Percentiles rank a stretch among this genome's conserved stretches.
These are phyloP conservation scores for Phasia obesa DNA, from an alignment of 2,888 invertebrate species.

Conservation along the genomic window DNA sequence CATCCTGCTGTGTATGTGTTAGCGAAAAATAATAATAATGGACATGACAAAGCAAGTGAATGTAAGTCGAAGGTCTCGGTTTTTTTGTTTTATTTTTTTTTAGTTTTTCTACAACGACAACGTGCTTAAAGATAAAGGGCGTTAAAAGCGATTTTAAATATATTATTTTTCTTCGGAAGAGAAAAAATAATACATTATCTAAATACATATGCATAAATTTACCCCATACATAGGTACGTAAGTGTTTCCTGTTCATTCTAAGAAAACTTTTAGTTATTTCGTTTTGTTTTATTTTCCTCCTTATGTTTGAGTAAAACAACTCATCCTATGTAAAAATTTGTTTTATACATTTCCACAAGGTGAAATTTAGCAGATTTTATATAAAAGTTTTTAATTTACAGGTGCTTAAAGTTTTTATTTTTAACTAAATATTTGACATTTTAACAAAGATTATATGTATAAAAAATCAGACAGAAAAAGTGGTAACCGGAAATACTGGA, in stretches of 20 bases:
- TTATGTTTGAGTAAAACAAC: not conserved
- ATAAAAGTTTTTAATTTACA: too few relatives aligned
- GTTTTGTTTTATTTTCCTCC: not conserved
- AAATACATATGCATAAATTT: too few relatives aligned
- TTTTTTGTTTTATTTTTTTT: not conserved
- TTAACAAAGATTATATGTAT: too few relatives aligned
- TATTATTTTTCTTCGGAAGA: not conserved
- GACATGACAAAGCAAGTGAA: slow-evolving; percentile 1
- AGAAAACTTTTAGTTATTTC: slow-evolving; percentile 36
- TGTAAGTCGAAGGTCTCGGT: slow-evolving; percentile 37
- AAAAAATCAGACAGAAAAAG: too few relatives aligned
- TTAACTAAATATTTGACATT: too few relatives aligned
- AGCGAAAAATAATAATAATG: not conserved
- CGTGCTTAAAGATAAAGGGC: slow-evolving; percentile 37
- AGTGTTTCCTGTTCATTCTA: slow-evolving; percentile 51
- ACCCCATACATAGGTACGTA: slow-evolving; percentile 44
- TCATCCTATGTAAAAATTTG: not conserved
- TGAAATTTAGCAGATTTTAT: not conserved
- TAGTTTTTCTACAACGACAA: not conserved
- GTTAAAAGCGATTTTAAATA: slow-evolving; percentile 24
- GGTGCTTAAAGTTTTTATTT: too few relatives aligned
- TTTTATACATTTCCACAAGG: not conserved
- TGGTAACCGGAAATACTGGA: too few relatives aligned
- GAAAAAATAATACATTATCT: slow-evolving; percentile 36
- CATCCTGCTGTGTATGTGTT: not conserved